A percentile compares a stretch with the other conserved stretches of the same genome.
Conservation (phyloP, 2,888 invertebrate species). For the Drosophila gaucha region DNA sequence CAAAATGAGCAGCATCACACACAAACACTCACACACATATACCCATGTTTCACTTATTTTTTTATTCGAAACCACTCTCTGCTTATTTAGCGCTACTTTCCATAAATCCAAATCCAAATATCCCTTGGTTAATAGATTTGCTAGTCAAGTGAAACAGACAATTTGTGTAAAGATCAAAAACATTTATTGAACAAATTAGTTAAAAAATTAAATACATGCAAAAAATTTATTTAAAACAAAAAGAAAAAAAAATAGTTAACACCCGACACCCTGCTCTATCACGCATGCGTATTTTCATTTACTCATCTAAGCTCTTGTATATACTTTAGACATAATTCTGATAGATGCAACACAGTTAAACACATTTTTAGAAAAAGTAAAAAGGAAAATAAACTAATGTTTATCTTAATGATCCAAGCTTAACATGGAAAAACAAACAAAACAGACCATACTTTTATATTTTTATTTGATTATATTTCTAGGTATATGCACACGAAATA, state of each 20-base stretch:
- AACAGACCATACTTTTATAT: conserved; percentile 57
- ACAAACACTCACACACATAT: conserved; percentile 30
- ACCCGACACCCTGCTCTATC: conserved; percentile 29
- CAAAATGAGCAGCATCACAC: conserved; percentile 70
- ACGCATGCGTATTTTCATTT: conserved; percentile 51
- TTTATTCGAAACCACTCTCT: conserved; percentile 23
- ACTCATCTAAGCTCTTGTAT: conserved; percentile 46
- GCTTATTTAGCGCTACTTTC: conserved; percentile 42
- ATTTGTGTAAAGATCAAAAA: conserved; percentile 63
- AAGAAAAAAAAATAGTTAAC: conserved; percentile 26
- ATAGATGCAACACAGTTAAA: conserved; percentile 54
- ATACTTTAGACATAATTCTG: conserved; percentile 47
- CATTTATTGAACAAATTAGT: conserved; percentile 70
- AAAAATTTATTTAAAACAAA: conserved; percentile 30
- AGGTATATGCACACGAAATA: conserved; percentile 54
- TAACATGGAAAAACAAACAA: conserved; percentile 41
- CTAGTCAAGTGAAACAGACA: conserved; percentile 77
- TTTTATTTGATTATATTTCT: conserved; percentile 56
- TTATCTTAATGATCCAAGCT: conserved; percentile 39
- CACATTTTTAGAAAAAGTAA: conserved; percentile 43
- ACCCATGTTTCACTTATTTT: conserved; percentile 27
- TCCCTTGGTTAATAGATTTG: conserved; percentile 66
- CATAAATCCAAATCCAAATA: conserved; percentile 24
- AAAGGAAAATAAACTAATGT: conserved; percentile 18
- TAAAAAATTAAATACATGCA: conserved; percentile 43